Base-by-base conservation (phyloP, 2,797 vertebrate genomes). In the Danio choprae region DNA sequence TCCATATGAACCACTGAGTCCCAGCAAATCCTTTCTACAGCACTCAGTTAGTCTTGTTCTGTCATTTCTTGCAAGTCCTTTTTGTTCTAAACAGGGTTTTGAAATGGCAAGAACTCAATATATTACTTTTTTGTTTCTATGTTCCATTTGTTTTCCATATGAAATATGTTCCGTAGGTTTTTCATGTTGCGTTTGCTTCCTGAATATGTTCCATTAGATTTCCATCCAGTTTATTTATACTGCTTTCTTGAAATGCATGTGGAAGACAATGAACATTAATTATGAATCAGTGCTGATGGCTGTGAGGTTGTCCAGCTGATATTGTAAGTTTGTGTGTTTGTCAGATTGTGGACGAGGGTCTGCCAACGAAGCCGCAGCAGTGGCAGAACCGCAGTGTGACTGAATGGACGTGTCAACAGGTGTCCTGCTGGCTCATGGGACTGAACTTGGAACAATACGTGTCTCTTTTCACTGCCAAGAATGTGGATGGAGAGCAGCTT, bases 401-500 rank as follows among this genome's bases (percentile, higher is more conserved):
- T 0, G 97, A 98, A 44, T 99, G 98, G 98, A 96, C 91, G 1
- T 91, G 94, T 76, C 96, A 98, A 88, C 97, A 99, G 84, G 98
- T 99, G 81, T 94, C 94, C 43, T 94, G 92, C 90, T 99, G 98
- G 98, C 88, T 99, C 43, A 90, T 89, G 90, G 96, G 94, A 83
- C 93, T 98, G 77, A 95, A 93, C 90, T 90, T 99, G 88, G 96
- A 99, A 78, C 96, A 95, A 56, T 95, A 97, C 68, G 94, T 97
- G 87, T 91, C 95, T 46, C 95, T 97, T 92, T 99, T 99, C 94
- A 96, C 93, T 88, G 93, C 96, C 92, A 96, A 96, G 85, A 96
- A 95, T 84, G 88, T 99, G 82, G 94, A 96, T 3, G 98, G 98
- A 86, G 95, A 96, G 53, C 93, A 94, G 80, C 95, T 99, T 81